Evolutionary conservation across 2,888 invertebrate genomes (phyloP).

Genomic region (Noctua fimbriata): DNA sequence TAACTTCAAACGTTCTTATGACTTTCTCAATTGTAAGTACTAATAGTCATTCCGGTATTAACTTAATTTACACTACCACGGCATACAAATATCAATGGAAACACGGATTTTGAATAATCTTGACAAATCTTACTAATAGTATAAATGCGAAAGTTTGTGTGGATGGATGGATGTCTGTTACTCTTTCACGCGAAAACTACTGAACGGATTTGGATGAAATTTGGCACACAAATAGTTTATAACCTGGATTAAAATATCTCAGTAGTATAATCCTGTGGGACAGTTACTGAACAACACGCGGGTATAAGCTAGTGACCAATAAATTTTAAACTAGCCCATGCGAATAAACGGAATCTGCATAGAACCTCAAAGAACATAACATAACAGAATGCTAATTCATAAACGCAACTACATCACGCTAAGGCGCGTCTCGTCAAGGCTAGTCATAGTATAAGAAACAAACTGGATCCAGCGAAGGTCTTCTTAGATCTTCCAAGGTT

Average conservation of each 20-base stretch:
- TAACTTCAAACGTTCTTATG: background rate
- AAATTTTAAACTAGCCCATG: background rate
- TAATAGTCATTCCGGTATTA: too few species aligned
- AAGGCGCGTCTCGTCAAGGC: constrained; percentile 53
- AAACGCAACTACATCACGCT: constrained; percentile 33
- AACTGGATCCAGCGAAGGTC: constrained; percentile 61
- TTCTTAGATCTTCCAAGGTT: constrained; percentile 55
- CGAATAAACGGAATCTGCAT: constrained; percentile 1
- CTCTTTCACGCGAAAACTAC: too few species aligned
- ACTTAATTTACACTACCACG: background rate
- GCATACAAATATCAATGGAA: background rate
- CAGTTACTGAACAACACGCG: too few species aligned
- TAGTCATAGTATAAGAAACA: constrained; percentile 23
- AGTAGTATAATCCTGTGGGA: too few species aligned
- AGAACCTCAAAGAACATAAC: constrained; percentile 17
- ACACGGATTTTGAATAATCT: background rate
- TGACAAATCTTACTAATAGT: too few species aligned
- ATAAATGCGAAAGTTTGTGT: too few species aligned
- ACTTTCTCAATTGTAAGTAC: background rate
- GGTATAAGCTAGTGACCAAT: background rate
- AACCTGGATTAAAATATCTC: too few species aligned
- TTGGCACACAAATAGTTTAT: too few species aligned
- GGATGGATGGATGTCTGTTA: too few species aligned
- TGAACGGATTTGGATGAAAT: too few species aligned
- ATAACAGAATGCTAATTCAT: constrained; percentile 49